Conservation (phyloP, 37 sponge, comb jelly and placozoan species). For the Beroe forskalii region DNA sequence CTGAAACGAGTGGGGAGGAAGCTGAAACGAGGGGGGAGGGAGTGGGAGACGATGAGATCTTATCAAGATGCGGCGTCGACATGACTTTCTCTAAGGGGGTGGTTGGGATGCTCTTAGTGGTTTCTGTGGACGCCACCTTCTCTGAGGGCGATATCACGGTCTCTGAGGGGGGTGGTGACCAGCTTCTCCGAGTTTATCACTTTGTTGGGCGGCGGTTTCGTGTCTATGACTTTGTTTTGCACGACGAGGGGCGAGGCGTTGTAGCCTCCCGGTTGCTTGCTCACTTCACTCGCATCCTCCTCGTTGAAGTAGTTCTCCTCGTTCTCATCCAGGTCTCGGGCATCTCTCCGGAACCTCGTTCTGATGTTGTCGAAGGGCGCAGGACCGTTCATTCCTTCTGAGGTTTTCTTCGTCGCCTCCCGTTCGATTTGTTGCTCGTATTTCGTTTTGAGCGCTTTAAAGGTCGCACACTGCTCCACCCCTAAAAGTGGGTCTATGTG, state of each 20-base stretch:
- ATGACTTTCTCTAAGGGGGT: constrained; percentile 20
- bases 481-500: constrained; percentile 69
- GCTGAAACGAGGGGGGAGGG: constrained; percentile 3
- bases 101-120: not conserved
- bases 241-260: constrained; percentile 54
- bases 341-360: constrained; percentile 76
- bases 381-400: constrained; percentile 29
- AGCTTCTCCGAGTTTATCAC: constrained; percentile 31
- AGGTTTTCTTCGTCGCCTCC: not conserved
- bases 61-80: constrained; percentile 19
- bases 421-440: constrained; percentile 76
- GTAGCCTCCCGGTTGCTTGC: not conserved
- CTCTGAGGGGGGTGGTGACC: constrained; percentile 19
- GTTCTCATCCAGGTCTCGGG: constrained; percentile 82
- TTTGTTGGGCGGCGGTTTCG: constrained; percentile 61
- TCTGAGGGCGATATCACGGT: constrained; percentile 8
- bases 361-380: not conserved
- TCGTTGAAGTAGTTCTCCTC: constrained; percentile 94
- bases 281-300: constrained; percentile 70
- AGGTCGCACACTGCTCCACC: constrained; percentile 83
- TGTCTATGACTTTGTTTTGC: constrained; percentile 50
- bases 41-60: not conserved
- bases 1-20: not conserved
- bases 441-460: constrained; percentile 71
- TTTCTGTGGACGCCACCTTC: not conserved